Evolutionary conservation across 2,797 vertebrate genomes (phyloP).

Genomic region (Pelodytes ibericus): DNA sequence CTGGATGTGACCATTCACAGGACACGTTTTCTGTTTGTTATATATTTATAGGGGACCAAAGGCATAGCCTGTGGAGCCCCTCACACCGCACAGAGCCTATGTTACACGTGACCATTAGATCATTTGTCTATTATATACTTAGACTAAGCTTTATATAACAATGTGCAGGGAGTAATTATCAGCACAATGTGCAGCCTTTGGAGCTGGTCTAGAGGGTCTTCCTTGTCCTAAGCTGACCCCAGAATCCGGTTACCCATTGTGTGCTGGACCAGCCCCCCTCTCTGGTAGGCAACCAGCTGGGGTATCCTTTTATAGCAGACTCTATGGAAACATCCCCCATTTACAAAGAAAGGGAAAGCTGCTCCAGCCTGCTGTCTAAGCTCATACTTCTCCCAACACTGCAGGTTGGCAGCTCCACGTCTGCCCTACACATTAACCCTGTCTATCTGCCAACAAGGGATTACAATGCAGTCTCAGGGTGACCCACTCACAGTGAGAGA

Average conservation of each 20-base stretch:
- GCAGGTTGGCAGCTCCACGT: neutral
- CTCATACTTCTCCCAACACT: neutral
- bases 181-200: neutral
- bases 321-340: neutral
- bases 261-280: neutral
- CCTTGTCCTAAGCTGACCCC: conserved; percentile 27
- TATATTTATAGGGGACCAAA: too few relatives aligned
- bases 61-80: too few relatives aligned
- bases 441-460: neutral
- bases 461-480: too few relatives aligned
- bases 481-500: neutral
- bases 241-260: neutral
- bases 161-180: neutral
- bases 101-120: neutral
- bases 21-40: too few relatives aligned
- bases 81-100: too few relatives aligned
- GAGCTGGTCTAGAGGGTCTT: neutral
- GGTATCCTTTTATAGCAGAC: neutral
- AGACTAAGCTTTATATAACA: neutral
- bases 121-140: neutral
- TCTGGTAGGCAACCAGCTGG: conserved; percentile 11
- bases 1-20: too few relatives aligned
- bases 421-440: conserved; percentile 8
- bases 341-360: neutral
- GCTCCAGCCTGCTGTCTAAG: neutral